Evolutionary conservation across 2,113 vertebrate species (phyloP).

Genomic region (Oenanthe oenanthe): DNA sequence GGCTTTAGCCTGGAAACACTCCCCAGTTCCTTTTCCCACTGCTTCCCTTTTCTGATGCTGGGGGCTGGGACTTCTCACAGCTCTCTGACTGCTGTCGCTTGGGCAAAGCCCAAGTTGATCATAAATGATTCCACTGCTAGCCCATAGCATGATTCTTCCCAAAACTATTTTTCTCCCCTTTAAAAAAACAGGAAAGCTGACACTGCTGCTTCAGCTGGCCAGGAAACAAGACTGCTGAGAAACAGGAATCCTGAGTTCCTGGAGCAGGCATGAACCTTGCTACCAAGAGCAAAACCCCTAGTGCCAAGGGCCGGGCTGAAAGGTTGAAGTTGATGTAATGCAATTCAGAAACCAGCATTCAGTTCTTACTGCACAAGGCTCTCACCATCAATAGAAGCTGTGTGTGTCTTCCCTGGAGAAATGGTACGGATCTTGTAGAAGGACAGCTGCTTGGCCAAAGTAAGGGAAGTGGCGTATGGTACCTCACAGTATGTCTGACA

Average conservation of each 20-base stretch:
- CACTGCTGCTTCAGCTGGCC: neutral
- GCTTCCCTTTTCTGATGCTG: neutral
- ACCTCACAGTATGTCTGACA: constrained; percentile 87
- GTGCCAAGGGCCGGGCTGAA: neutral
- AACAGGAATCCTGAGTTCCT: neutral
- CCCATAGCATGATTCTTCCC: neutral
- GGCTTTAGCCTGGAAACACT: neutral
- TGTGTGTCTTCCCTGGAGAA: constrained; percentile 92
- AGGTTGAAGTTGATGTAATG: neutral
- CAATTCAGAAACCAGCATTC: neutral
- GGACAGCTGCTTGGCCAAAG: constrained; percentile 91
- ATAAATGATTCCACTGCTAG: neutral
- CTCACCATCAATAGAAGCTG: constrained; percentile 95
- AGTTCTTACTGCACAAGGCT: constrained; percentile 12
- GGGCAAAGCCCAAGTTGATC: neutral
- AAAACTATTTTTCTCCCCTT: neutral
- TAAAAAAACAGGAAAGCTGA: neutral
- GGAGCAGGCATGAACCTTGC: neutral
- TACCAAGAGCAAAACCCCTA: neutral
- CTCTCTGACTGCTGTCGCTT: neutral
- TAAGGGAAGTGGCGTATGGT: constrained; percentile 90
- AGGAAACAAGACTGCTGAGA: neutral
- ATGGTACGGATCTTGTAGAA: constrained; percentile 91
- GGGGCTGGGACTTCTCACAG: neutral
- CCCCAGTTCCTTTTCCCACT: neutral